These are phyloP conservation scores for Pseudobourletiella spinata DNA, from an alignment of 1,140 invertebrate genomes.

Conservation along the genomic window DNA sequence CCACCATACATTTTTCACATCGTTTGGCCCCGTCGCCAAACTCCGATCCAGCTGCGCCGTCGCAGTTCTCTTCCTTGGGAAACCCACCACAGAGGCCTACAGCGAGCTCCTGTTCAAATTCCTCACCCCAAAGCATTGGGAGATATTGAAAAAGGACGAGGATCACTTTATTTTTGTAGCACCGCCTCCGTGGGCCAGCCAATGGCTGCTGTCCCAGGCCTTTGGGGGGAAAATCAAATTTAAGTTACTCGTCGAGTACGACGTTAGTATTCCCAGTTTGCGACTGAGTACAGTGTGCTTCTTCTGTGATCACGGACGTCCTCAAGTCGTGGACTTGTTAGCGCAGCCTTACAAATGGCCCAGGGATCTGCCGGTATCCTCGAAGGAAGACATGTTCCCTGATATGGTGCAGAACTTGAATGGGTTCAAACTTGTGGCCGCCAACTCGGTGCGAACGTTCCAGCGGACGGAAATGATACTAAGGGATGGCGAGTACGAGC, in stretches of 20 bases:
- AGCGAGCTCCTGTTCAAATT: neutral
- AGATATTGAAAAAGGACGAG: neutral
- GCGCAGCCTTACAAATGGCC: neutral
- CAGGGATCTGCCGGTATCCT: neutral
- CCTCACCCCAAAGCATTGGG: neutral
- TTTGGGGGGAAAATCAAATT: neutral
- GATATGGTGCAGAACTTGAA: slow-evolving; percentile 16
- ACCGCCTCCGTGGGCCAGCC: neutral
- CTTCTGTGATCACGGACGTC: neutral
- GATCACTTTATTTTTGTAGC: neutral
- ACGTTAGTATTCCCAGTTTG: neutral
- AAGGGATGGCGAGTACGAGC: neutral
- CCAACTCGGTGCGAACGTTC: slow-evolving; percentile 9
- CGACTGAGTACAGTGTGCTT: neutral
- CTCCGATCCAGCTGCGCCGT: neutral
- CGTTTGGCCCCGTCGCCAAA: neutral
- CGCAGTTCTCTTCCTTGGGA: neutral
- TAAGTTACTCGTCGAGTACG: neutral
- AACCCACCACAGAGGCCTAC: neutral
- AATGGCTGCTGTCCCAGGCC: neutral
- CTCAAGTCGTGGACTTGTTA: neutral
- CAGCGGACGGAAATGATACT: slow-evolving; percentile 13
- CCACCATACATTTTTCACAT: neutral
- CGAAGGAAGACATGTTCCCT: neutral
- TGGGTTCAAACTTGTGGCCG: slow-evolving; percentile 9